Evolutionary conservation across 2,797 vertebrate genomes (phyloP).

Genomic region (Sebastes alutus): DNA sequence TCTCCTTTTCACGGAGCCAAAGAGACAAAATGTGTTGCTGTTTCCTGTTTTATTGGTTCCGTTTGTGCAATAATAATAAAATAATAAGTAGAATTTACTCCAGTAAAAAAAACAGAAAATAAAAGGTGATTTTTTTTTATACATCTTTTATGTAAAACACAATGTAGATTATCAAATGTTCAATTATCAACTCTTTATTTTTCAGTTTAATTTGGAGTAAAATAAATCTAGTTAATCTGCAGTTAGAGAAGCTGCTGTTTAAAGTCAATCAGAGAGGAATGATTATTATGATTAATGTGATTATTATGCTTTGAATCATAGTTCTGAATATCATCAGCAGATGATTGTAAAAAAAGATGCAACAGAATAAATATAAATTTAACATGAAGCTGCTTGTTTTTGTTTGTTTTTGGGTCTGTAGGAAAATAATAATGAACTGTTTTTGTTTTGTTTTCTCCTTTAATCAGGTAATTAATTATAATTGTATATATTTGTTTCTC

Average conservation of each 20-base stretch:
- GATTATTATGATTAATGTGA: neutral
- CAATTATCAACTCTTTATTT: neutral
- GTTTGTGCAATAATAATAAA: neutral
- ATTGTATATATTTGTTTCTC: too few relatives aligned
- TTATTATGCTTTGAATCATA: neutral
- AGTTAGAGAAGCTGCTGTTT: too few relatives aligned
- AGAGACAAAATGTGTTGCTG: constrained; percentile 17
- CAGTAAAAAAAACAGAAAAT: neutral
- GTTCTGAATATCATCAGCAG: neutral
- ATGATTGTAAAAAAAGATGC: neutral
- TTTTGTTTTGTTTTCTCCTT: neutral
- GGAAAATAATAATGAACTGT: neutral
- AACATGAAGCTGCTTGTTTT: neutral
- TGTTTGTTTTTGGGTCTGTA: too few relatives aligned
- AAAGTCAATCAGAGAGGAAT: constrained; percentile 5
- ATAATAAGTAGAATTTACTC: neutral
- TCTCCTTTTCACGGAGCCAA: neutral
- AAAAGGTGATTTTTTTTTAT: too few relatives aligned
- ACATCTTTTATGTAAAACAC: neutral
- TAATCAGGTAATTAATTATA: neutral
- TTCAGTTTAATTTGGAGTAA: neutral
- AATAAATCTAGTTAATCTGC: neutral
- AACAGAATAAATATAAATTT: neutral
- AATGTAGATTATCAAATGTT: neutral
- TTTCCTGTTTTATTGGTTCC: neutral